A percentile compares a stretch with the other conserved stretches of the same genome.
Conservation (phyloP, 2,113 vertebrate genomes). For the Microcebus murinus region DNA sequence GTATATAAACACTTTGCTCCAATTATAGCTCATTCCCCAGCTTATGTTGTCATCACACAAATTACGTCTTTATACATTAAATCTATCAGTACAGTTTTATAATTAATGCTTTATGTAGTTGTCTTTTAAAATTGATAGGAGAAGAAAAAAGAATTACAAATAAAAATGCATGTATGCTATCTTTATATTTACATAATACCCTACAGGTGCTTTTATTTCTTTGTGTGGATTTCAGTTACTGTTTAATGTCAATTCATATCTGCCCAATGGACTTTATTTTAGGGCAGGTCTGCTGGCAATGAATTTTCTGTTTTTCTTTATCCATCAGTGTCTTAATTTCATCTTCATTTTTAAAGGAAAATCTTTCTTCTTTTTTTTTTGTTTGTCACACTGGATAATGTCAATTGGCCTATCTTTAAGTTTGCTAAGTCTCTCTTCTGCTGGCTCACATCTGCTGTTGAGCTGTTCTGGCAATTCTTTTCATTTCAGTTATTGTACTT, state of each 20-base stretch:
- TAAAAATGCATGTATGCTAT: background rate
- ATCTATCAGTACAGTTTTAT: background rate
- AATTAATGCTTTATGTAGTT: background rate
- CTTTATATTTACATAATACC: background rate
- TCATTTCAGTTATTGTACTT: background rate
- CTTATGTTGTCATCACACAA: background rate
- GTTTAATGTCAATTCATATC: background rate
- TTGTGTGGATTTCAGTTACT: background rate
- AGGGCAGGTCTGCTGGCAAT: background rate
- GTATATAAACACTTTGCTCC: background rate
- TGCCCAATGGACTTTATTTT: background rate
- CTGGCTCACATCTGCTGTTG: background rate
- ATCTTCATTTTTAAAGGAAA: background rate
- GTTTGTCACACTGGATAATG: background rate
- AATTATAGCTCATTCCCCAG: background rate
- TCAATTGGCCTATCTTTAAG: background rate
- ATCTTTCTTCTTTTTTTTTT: background rate
- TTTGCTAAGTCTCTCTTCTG: background rate
- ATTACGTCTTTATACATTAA: background rate
- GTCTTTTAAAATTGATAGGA: background rate
- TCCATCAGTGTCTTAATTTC: background rate
- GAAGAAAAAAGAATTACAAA: background rate
- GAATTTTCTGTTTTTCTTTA: background rate
- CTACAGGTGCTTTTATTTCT: background rate
- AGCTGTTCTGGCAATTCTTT: background rate